Evolutionary conservation across 23 tunicate genomes (phyloP), one percentile per base, ranked within the genome.

Genomic region (Styela plicata): DNA sequence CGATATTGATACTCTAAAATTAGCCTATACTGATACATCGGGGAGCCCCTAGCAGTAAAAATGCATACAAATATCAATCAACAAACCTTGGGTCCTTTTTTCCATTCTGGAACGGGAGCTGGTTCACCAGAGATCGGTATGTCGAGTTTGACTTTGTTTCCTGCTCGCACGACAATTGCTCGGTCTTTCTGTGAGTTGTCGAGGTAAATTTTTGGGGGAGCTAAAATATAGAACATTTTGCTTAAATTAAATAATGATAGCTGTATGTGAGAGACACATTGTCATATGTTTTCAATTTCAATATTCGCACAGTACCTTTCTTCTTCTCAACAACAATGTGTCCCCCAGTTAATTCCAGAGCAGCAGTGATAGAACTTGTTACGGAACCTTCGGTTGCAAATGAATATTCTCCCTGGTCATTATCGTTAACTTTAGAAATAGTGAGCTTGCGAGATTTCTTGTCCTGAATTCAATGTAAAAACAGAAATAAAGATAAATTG

Each of bases 51-150:
- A n/a, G n/a, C n/a, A n/a, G n/a, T n/a, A n/a, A n/a, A n/a, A n/a
- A n/a, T n/a, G n/a, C n/a, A n/a, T n/a, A n/a, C n/a, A n/a, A n/a
- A n/a, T n/a, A n/a, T n/a, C n/a, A n/a, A n/a, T n/a, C n/a, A n/a
- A 17, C 82, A 23, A 73, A 89, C 98, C 90, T 94, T 87, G 33
- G 94, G 95, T 32, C 95, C 98, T 52, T 85, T 89, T 34, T 85
- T 85, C 98, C 98, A 94, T 83, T 89, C 95, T 18, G 90, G 85
- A 24, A 83, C 86, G 1, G 98, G 98, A 1, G 95, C 91, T 13
- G 98, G 98, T 30, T 94, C 94, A 5, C 98, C 98, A 32, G 88
- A 79, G 2, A 94, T 89, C 2, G 98, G 98, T 44, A 94, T 84
- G 85, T 89, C 95, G 57, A 94, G 69, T 63, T 90, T 94, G 23